Percentiles rank a stretch among this genome's conserved stretches.
phyloP scores from a whole-genome alignment of 2,113 vertebrate species.

The Thinocorus orbignyianus region DNA sequence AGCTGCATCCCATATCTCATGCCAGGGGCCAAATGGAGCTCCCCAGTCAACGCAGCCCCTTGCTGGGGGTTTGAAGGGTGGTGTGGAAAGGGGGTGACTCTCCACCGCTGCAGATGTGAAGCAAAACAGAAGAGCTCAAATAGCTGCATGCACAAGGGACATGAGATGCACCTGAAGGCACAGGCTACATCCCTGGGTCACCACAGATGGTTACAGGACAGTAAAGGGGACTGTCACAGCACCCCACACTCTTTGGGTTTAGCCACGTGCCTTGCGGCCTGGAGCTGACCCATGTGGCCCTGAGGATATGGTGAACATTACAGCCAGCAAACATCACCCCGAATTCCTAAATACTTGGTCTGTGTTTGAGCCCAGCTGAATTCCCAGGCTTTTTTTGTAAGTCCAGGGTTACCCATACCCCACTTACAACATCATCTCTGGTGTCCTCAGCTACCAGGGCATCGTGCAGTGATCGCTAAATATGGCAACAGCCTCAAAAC shows the following conservation, averaged over 20 bases:
- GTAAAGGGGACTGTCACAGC: background rate
- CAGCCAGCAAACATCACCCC: background rate
- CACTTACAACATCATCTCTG: background rate
- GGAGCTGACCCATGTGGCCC: background rate
- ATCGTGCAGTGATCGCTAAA: background rate
- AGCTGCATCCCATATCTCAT: fast-evolving
- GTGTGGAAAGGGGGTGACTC: background rate
- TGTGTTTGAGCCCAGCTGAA: background rate
- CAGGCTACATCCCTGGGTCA: background rate
- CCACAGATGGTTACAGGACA: background rate
- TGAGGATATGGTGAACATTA: background rate
- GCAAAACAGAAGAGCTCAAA: background rate
- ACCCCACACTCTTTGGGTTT: background rate
- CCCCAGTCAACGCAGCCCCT: background rate
- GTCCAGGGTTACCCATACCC: background rate
- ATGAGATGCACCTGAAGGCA: background rate
- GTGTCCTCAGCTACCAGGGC: slow-evolving; percentile 1
- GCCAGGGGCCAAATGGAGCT: background rate
- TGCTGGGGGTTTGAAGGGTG: background rate
- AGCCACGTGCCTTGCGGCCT: background rate
- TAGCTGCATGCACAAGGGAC: background rate
- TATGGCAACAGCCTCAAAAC: slow-evolving; percentile 48
- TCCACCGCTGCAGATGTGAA: fast-evolving
- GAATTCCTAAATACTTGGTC: background rate
- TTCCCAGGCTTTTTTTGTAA: background rate